Evolutionary conservation across 2,113 vertebrate genomes (phyloP).

Genomic region (Bothrops jararaca): DNA sequence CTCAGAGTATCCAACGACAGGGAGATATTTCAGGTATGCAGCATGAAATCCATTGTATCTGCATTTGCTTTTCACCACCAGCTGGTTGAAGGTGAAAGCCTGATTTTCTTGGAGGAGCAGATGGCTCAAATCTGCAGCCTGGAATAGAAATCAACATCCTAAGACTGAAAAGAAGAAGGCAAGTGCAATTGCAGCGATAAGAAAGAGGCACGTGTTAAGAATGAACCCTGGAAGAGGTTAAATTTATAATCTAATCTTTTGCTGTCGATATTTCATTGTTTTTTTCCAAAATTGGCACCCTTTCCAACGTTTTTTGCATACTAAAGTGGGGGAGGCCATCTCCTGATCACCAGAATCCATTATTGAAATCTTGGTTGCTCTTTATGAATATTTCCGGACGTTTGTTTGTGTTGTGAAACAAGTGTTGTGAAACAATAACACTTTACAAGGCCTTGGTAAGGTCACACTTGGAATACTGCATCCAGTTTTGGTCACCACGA

Average conservation of each 20-base stretch:
- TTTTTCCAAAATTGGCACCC: not conserved
- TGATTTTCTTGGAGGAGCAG: not conserved
- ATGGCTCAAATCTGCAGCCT: not conserved
- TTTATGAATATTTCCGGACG: fast-evolving
- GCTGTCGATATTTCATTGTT: not conserved
- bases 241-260: not conserved
- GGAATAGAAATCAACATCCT: not conserved
- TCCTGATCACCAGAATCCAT: not conserved
- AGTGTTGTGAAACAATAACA: no score
- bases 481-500: no score
- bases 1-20: constrained; percentile 25
- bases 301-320: not conserved
- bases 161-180: not conserved
- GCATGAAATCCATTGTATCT: not conserved
- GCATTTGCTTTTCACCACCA: not conserved
- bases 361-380: not conserved
- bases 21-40: constrained; percentile 26
- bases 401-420: not conserved
- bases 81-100: not conserved
- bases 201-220: not conserved
- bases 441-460: no score
- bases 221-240: no score
- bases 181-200: not conserved
- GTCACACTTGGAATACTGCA: no score
- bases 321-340: not conserved